Conservation (phyloP, 2,888 invertebrate species). For the Amorpha juglandis region DNA sequence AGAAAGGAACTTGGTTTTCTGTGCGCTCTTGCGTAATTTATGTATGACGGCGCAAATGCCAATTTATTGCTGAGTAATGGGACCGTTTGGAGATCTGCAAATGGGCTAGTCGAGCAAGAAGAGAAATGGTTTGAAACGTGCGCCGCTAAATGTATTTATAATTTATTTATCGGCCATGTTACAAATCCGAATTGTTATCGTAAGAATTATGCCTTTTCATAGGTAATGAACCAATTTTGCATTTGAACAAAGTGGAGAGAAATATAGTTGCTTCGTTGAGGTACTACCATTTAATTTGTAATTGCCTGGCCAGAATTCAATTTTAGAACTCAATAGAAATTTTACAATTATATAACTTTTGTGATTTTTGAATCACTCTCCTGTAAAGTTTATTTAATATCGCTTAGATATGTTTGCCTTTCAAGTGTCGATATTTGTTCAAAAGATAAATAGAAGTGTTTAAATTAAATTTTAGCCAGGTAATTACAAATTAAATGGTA, state of each 20-base stretch:
- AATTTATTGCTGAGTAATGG: constrained; percentile 84
- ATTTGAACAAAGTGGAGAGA: constrained; percentile 54
- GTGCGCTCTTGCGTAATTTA: constrained; percentile 78
- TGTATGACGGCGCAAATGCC: constrained; percentile 83
- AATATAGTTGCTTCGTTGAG: constrained; percentile 33
- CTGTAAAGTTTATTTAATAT: no score
- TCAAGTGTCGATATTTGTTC: no score
- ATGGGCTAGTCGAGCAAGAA: constrained; percentile 81
- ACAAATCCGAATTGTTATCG: constrained; percentile 75
- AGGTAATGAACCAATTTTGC: constrained; percentile 42
- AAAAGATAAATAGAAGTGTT: no score
- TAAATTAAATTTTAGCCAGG: no score
- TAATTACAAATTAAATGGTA: no score
- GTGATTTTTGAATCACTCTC: no score
- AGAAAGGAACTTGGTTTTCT: constrained; percentile 73
- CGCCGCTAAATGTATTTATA: constrained; percentile 81
- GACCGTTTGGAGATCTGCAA: constrained; percentile 82
- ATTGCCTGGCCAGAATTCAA: no score
- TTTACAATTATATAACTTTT: no score
- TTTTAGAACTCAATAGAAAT: no score
- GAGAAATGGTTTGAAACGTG: constrained; percentile 80
- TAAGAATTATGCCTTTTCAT: constrained; percentile 59
- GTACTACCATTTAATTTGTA: no score
- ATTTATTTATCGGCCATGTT: constrained; percentile 78
- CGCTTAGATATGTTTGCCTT: no score